Percentiles rank a stretch among this genome's conserved stretches.
phyloP scores from a whole-genome alignment of 2,797 vertebrate genomes.

The Eulemur mongoz region DNA sequence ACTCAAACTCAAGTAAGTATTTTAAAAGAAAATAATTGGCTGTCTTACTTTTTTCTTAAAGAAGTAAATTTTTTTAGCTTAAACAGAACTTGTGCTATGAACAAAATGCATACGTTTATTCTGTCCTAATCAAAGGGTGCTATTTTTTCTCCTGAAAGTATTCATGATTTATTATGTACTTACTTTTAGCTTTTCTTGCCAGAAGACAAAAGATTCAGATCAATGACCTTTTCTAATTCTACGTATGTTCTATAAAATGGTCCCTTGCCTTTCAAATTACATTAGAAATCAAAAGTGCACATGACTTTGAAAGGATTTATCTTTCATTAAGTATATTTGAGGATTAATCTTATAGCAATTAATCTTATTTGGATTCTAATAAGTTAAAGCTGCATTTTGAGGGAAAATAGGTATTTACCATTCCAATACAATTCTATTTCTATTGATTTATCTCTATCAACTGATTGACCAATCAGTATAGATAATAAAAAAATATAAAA shows the following conservation, averaged over 20 bases:
- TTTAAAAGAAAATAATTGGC: background rate
- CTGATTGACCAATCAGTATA: background rate
- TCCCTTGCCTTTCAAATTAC: slow-evolving; percentile 48
- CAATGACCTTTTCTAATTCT: slow-evolving; percentile 49
- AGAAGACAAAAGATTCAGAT: slow-evolving; percentile 41
- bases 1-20: background rate
- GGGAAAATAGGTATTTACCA: background rate
- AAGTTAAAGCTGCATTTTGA: slow-evolving; percentile 36
- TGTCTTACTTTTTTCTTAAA: background rate
- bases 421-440: background rate
- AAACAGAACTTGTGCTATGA: background rate
- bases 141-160: background rate
- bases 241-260: slow-evolving; percentile 33
- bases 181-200: slow-evolving; percentile 40
- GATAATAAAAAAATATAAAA: background rate
- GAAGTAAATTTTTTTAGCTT: background rate
- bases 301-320: slow-evolving; percentile 42
- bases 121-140: background rate
- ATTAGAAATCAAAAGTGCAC: slow-evolving; percentile 37
- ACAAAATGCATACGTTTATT: background rate
- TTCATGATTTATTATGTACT: slow-evolving; percentile 44
- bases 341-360: slow-evolving; percentile 19
- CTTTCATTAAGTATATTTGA: slow-evolving; percentile 38
- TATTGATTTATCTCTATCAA: background rate
- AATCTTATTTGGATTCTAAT: slow-evolving; percentile 15